Conservation (phyloP, 2,888 invertebrate species). For the Andrena bicolor region DNA sequence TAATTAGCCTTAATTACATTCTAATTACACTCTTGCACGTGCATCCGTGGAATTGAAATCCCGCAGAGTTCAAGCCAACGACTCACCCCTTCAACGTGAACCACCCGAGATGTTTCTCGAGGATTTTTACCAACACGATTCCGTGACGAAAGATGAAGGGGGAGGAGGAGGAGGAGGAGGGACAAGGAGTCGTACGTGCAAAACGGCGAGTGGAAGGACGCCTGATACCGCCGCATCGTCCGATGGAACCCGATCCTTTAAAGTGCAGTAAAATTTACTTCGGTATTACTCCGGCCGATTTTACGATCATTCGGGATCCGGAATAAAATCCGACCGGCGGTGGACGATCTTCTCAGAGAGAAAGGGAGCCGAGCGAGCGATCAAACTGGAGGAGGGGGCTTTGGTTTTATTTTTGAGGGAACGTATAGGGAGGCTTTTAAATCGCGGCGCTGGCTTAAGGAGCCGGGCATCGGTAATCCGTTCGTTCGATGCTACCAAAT, state of each 20-base stretch:
- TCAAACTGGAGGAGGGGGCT: not conserved
- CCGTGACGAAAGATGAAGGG: not conserved
- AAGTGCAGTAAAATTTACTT: slow-evolving; percentile 69
- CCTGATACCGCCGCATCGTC: slow-evolving; percentile 23
- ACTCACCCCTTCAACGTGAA: slow-evolving; percentile 33
- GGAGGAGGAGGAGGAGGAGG: too few species aligned
- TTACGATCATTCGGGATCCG: slow-evolving; percentile 66
- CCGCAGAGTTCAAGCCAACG: slow-evolving; percentile 28
- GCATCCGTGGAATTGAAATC: slow-evolving; percentile 57
- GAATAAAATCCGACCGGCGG: slow-evolving; percentile 60
- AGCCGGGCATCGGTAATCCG: slow-evolving; percentile 69
- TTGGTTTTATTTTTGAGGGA: slow-evolving; percentile 63
- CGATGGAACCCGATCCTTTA: slow-evolving; percentile 57
- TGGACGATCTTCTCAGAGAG: slow-evolving; percentile 31
- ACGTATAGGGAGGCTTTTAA: slow-evolving; percentile 57
- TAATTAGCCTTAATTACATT: slow-evolving; percentile 56
- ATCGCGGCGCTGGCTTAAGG: slow-evolving; percentile 59
- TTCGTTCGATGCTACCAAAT: slow-evolving; percentile 60
- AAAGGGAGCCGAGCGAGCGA: slow-evolving; percentile 15
- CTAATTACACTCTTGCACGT: slow-evolving; percentile 55
- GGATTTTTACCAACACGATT: slow-evolving; percentile 12
- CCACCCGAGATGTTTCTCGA: not conserved
- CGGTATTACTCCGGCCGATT: slow-evolving; percentile 62
- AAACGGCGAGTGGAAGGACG: not conserved
- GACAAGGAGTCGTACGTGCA: not conserved